Evolutionary conservation across 2,797 vertebrate genomes (phyloP).

Genomic region (Epinephelus awoara): DNA sequence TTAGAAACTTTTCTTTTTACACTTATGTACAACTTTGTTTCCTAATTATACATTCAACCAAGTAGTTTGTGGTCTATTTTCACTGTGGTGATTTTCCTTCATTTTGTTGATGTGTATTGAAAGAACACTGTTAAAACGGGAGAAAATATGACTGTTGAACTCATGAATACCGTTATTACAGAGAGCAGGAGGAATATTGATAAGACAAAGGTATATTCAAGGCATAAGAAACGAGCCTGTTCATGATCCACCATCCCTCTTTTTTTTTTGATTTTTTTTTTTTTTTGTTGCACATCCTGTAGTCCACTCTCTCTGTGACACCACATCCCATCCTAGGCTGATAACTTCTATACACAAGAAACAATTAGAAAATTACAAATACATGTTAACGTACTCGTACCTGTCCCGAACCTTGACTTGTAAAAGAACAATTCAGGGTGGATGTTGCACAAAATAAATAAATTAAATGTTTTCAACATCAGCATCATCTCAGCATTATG

Average conservation of each 20-base stretch:
- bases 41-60: conserved; percentile 99
- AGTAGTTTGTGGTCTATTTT: conserved; percentile 96
- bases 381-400: conserved; percentile 73
- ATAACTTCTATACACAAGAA: conserved; percentile 81
- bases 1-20: conserved; percentile 99
- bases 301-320: conserved; percentile 59
- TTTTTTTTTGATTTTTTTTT: conserved; percentile 11
- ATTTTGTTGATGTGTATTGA: conserved; percentile 89
- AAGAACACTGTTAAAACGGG: conserved; percentile 92
- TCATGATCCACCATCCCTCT: conserved; percentile 59
- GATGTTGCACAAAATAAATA: conserved; percentile 86
- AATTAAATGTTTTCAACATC: conserved; percentile 83
- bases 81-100: conserved; percentile 93
- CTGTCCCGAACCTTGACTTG: conserved; percentile 71
- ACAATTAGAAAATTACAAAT: conserved; percentile 79
- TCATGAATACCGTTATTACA: conserved; percentile 81
- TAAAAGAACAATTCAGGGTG: conserved; percentile 76
- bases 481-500: conserved; percentile 78
- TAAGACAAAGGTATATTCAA: conserved; percentile 83
- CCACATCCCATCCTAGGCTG: conserved; percentile 74
- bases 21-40: conserved; percentile 98
- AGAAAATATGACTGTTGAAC: conserved; percentile 77
- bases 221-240: conserved; percentile 78
- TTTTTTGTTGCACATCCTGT: conserved; percentile 34
- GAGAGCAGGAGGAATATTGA: conserved; percentile 78